These are phyloP conservation scores for Chaetura pelagica DNA, from an alignment of 2,113 vertebrate species.

Conservation along the genomic window DNA sequence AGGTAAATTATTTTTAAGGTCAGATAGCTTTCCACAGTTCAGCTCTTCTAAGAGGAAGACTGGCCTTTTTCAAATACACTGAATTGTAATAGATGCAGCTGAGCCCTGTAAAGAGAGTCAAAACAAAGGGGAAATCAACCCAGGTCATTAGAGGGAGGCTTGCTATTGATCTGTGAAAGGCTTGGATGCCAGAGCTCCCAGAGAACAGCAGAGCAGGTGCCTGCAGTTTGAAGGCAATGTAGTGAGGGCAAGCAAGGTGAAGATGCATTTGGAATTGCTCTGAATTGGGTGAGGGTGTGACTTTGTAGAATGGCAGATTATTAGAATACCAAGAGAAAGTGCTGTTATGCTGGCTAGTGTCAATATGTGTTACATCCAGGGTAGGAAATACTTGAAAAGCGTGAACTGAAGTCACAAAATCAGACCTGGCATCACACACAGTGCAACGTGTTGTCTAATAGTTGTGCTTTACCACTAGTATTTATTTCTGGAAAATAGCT, in stretches of 20 bases:
- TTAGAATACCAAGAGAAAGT: neutral
- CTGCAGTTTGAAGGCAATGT: neutral
- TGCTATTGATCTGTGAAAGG: neutral
- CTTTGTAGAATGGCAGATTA: rapidly evolving
- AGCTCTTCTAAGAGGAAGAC: neutral
- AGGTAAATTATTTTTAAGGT: neutral
- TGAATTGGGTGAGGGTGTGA: neutral
- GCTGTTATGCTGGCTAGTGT: neutral
- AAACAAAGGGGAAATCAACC: neutral
- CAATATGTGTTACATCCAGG: neutral
- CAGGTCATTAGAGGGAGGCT: neutral
- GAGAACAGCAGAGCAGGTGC: neutral
- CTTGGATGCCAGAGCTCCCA: neutral
- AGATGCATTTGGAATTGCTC: neutral
- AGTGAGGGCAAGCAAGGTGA: neutral
- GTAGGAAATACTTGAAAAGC: neutral
- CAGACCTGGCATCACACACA: neutral
- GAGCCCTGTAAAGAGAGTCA: neutral
- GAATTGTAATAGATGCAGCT: neutral
- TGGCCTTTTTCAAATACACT: neutral
- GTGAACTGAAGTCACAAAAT: neutral
- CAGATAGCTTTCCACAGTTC: neutral
- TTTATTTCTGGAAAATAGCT: neutral
- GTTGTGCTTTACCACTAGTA: neutral
- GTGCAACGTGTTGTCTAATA: neutral